Conservation (phyloP, 2,113 vertebrate species). For the Ictalurus punctatus region DNA sequence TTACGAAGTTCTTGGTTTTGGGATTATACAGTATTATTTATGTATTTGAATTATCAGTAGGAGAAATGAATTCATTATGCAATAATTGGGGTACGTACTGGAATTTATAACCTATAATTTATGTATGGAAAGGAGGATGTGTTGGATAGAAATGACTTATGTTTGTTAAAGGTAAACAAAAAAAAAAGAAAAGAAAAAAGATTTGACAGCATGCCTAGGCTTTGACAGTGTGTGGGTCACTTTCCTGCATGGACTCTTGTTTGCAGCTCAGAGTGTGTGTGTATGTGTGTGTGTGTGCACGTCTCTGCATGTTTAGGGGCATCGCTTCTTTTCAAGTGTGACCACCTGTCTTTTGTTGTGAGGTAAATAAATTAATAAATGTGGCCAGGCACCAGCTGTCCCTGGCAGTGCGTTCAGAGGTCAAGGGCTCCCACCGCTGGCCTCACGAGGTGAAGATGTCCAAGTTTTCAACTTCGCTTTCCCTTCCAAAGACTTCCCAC, state of each 20-base stretch:
- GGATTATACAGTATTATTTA: neutral
- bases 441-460: conserved; percentile 75
- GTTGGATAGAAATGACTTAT: conserved; percentile 33
- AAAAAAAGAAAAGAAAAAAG: neutral
- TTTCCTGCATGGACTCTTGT: conserved; percentile 58
- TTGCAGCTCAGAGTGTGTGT: conserved; percentile 48
- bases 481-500: conserved; percentile 69
- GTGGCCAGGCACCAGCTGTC: conserved; percentile 78
- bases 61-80: neutral
- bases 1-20: neutral
- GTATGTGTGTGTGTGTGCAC: conserved; percentile 56
- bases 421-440: conserved; percentile 84
- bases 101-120: conserved; percentile 18
- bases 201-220: conserved; percentile 27
- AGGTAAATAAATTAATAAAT: conserved; percentile 80
- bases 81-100: neutral
- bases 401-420: conserved; percentile 77
- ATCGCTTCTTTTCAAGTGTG: conserved; percentile 78
- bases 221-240: conserved; percentile 44
- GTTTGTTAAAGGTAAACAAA: conserved; percentile 1
- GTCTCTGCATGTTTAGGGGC: conserved; percentile 68
- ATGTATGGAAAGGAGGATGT: neutral
- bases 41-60: neutral
- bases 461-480: conserved; percentile 74
- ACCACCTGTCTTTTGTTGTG: conserved; percentile 83